phyloP scores from a whole-genome alignment of 1,140 invertebrate genomes.

The Bombyx mandarina region DNA sequence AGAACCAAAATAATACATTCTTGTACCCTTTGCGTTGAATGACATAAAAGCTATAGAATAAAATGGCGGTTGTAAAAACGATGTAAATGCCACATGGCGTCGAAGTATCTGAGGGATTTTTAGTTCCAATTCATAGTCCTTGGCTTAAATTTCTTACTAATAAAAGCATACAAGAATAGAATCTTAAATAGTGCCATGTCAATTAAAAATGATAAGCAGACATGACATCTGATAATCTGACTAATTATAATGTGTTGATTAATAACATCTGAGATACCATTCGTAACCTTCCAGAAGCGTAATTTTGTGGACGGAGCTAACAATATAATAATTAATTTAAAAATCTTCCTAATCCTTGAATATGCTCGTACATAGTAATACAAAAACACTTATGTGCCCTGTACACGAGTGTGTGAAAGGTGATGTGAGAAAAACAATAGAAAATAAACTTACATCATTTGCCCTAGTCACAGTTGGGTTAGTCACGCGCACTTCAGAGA shows the following conservation, averaged over 20 bases:
- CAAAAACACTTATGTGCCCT: background rate
- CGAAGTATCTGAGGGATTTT: too few relatives aligned
- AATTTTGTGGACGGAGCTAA: background rate
- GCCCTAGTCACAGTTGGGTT: slow-evolving; percentile 30
- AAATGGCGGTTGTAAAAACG: too few relatives aligned
- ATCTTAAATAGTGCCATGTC: background rate
- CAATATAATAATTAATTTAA: too few relatives aligned
- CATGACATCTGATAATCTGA: too few relatives aligned
- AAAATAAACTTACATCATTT: slow-evolving; percentile 25
- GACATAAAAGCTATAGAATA: too few relatives aligned
- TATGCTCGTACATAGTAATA: background rate
- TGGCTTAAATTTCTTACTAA: too few relatives aligned
- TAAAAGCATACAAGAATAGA: background rate
- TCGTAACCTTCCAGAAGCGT: background rate
- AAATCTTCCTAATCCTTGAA: background rate
- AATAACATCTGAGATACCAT: background rate
- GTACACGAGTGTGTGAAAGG: background rate
- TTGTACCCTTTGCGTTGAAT: too few relatives aligned
- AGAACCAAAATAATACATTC: too few relatives aligned
- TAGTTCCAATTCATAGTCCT: too few relatives aligned
- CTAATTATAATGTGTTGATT: too few relatives aligned
- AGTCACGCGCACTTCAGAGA: slow-evolving; percentile 33
- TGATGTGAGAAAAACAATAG: slow-evolving; percentile 8
- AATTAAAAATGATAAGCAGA: too few relatives aligned
- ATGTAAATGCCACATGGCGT: too few relatives aligned